Base-by-base conservation (phyloP, 2,888 invertebrate species). In the Pandemis cinnamomeana region DNA sequence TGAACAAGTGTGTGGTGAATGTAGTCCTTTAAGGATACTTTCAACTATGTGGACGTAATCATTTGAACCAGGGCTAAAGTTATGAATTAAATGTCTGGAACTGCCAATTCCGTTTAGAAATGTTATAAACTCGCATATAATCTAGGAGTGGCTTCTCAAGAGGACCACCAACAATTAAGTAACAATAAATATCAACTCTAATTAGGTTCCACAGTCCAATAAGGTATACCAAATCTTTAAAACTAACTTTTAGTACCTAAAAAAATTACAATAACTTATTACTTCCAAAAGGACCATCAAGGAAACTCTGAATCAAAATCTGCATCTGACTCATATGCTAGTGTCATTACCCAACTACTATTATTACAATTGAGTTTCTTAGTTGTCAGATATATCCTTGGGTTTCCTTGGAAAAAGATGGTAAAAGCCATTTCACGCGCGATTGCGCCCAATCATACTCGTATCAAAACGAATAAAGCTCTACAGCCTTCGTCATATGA, bases 401-500 rank as follows among this genome's bases (percentile, higher is more conserved):
- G 77, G 75, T 79, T 78, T 82, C 79, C 81, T 84, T 83, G 78
- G 83, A 82, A 85, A 64, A 83, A 86, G 86, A 85, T 88, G 84
- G 81, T 20, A 27, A 85, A 88, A 85, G 84, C 87, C 84, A 91
- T 91, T 91, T 90, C 87, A 86, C 89, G 88, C 88, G 79, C 85
- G 87, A 86, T 88, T 87, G 87, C 87, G 82, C 84, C 83, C 87
- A 87, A 91, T 89, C 64, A 48, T 64, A 85, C 84, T 84, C 84
- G 80, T 84, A 86, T 87, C 85, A 83, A 64, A 66, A 69, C 74
- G 71, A 74, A 46, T 62, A 48, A 61, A 46, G 46, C 44, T 63
- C 66, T 48, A 51, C 42, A 42, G 48, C 71, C 58, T 68, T 46
- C 67, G 5, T 41, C 46, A 64, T 64, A 46, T 48, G 44, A 27